Evolutionary conservation across 1,140 invertebrate genomes (phyloP).

Genomic region (Drosophila pruinosa): DNA sequence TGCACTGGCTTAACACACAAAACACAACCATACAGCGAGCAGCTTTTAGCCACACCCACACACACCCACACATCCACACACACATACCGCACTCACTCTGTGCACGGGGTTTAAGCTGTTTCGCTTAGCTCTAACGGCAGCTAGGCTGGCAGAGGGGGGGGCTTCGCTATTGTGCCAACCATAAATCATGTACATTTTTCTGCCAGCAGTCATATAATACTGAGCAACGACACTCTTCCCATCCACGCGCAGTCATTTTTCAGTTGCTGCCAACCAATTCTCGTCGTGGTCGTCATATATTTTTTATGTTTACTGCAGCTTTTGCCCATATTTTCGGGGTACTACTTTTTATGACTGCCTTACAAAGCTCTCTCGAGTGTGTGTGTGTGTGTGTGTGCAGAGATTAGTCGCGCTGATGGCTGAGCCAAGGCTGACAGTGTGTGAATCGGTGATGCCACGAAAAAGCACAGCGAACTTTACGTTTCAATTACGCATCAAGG

Average conservation of each 20-base stretch:
- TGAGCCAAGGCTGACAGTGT: slow-evolving; percentile 1
- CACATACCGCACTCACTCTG: background rate
- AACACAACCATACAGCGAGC: background rate
- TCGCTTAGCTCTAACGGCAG: slow-evolving; percentile 5
- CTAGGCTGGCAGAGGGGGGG: background rate
- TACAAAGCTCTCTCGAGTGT: slow-evolving; percentile 51
- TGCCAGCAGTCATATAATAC: slow-evolving; percentile 74
- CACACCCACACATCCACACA: background rate
- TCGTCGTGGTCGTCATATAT: slow-evolving; percentile 63
- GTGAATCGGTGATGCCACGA: slow-evolving; percentile 1
- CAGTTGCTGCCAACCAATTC: slow-evolving; percentile 66
- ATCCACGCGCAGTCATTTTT: slow-evolving; percentile 56
- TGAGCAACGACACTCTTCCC: slow-evolving; percentile 30
- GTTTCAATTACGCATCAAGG: slow-evolving; percentile 81
- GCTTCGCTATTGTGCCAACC: slow-evolving; percentile 37
- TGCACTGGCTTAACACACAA: slow-evolving; percentile 51
- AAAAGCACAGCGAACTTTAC: slow-evolving; percentile 67
- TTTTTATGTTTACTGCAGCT: slow-evolving; percentile 77
- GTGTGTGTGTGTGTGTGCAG: slow-evolving; percentile 8
- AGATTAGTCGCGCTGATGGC: slow-evolving; percentile 61
- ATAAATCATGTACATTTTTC: slow-evolving; percentile 79
- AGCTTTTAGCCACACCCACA: slow-evolving; percentile 2
- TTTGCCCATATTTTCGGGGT: slow-evolving; percentile 51
- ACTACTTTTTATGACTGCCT: slow-evolving; percentile 73
- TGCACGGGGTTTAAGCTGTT: slow-evolving; percentile 23